Conservation (phyloP, 2,113 vertebrate species). For the Corythoichthys intestinalis region DNA sequence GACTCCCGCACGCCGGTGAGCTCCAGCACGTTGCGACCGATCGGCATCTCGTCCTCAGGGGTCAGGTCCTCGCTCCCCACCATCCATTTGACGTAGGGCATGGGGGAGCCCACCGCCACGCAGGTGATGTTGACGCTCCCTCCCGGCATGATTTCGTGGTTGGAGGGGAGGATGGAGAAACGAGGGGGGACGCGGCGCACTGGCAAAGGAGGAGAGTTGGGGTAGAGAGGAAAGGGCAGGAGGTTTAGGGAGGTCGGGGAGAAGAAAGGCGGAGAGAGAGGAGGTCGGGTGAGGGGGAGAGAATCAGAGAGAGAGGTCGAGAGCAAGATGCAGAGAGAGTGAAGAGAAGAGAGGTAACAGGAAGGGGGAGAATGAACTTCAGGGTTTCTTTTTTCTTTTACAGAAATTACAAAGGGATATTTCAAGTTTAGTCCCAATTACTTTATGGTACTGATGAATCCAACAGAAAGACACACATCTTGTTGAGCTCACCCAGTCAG, state of each 20-base stretch:
- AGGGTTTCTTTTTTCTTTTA: constrained; percentile 58
- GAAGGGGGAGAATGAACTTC: constrained; percentile 75
- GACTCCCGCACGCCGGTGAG: constrained; percentile 93
- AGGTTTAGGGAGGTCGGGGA: constrained; percentile 27
- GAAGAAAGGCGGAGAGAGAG: constrained; percentile 28
- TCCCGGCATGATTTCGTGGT: constrained; percentile 97
- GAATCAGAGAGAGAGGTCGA: constrained; percentile 31
- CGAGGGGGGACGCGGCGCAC: constrained; percentile 95
- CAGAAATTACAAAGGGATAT: constrained; percentile 73
- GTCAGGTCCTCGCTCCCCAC: constrained; percentile 92
- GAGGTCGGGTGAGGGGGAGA: constrained; percentile 38
- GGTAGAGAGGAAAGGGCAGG: constrained; percentile 24
- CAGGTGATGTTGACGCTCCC: constrained; percentile 98
- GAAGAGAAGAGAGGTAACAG: constrained; percentile 67
- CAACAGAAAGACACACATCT: constrained; percentile 70
- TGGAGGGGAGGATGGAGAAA: constrained; percentile 92
- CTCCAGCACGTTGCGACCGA: constrained; percentile 93
- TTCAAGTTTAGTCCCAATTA: constrained; percentile 70
- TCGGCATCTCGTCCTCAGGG: constrained; percentile 94
- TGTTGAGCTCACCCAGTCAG: constrained; percentile 66
- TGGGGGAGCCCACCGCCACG: constrained; percentile 94
- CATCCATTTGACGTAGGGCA: constrained; percentile 99
- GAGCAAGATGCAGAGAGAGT: constrained; percentile 42
- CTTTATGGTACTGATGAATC: constrained; percentile 66
- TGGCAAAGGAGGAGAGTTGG: constrained; percentile 64